These are phyloP conservation scores for Oreochromis spilurus DNA, from an alignment of 2,113 vertebrate species.

Conservation along the genomic window DNA sequence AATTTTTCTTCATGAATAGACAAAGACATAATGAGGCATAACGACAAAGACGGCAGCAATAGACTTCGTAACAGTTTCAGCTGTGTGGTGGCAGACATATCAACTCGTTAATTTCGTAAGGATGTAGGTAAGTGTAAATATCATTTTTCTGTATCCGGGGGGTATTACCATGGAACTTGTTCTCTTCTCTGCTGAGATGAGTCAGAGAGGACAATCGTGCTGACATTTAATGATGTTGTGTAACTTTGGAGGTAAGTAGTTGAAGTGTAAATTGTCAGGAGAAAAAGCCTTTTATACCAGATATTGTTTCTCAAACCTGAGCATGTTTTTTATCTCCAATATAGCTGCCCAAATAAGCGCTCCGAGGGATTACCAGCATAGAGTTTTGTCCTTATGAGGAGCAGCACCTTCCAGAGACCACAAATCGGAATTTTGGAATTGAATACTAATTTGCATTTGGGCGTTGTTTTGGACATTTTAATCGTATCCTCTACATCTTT, in stretches of 20 bases:
- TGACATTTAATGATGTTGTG: neutral
- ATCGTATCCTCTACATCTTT: neutral
- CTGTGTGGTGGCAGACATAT: neutral
- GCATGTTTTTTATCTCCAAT: neutral
- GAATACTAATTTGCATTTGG: neutral
- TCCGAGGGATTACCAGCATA: accelerated
- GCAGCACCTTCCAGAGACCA: neutral
- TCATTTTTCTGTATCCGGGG: neutral
- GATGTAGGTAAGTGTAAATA: neutral
- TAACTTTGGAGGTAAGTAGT: neutral
- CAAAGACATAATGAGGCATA: neutral
- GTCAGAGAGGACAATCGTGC: neutral
- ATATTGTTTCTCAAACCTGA: neutral
- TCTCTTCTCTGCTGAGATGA: neutral
- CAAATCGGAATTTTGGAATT: neutral
- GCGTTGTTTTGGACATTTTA: neutral
- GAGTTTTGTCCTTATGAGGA: neutral
- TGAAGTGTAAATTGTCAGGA: neutral
- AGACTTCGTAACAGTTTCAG: neutral
- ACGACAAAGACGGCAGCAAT: neutral
- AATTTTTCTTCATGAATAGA: neutral
- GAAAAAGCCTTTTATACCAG: neutral
- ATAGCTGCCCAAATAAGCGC: neutral
- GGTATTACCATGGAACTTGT: neutral
- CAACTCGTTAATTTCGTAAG: neutral